phyloP scores from a whole-genome alignment of 2,797 vertebrate species.

The Alcedo quadribrachys region DNA sequence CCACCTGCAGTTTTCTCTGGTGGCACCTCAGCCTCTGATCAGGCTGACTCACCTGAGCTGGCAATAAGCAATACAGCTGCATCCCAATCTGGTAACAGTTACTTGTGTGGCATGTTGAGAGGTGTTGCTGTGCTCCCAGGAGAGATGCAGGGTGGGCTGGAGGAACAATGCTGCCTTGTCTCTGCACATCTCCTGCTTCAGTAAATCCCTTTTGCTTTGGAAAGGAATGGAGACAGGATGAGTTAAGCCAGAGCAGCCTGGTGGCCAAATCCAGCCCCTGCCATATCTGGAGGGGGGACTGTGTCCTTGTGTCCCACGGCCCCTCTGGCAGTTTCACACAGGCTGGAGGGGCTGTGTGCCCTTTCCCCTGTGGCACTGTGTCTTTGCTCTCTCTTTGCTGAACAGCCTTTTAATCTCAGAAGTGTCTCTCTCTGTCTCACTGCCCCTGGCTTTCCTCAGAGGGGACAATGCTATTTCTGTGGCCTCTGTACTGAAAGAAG shows the following conservation, averaged over 20 bases:
- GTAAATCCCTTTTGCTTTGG: neutral
- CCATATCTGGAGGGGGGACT: rapidly evolving
- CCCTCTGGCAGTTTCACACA: rapidly evolving
- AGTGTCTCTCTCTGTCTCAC: neutral
- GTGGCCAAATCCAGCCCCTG: neutral
- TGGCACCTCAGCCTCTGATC: neutral
- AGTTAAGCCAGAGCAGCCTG: neutral
- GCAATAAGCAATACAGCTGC: neutral
- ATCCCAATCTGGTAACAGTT: neutral
- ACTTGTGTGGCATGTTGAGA: neutral
- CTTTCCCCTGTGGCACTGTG: neutral
- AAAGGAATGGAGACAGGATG: neutral
- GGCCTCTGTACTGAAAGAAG: neutral
- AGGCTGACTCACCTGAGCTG: slow-evolving; percentile 53
- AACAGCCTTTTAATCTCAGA: neutral
- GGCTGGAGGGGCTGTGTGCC: neutral
- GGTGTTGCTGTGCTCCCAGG: neutral
- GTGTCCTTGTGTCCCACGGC: neutral
- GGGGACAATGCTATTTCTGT: neutral
- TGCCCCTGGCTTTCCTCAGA: neutral
- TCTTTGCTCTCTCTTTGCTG: neutral
- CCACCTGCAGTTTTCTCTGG: neutral
- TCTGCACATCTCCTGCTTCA: neutral
- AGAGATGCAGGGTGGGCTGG: neutral
- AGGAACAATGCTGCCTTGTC: neutral